Evolutionary conservation across 1,140 invertebrate species (phyloP).

Genomic region (Drosophila grimshawi): DNA sequence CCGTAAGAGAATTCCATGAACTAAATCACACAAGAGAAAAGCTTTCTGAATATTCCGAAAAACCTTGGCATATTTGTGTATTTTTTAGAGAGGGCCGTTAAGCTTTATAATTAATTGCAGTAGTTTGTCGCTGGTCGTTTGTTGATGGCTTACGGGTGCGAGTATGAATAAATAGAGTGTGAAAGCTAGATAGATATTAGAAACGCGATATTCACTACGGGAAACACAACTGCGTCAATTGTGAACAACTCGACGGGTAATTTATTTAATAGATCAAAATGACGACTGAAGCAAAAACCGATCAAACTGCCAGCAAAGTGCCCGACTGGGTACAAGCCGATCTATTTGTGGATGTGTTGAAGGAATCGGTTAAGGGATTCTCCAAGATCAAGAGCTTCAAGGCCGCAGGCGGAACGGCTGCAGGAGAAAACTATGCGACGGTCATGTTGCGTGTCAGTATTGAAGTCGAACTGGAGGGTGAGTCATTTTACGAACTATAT

Average conservation of each 20-base stretch:
- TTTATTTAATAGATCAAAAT: conserved; percentile 19
- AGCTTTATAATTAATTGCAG: conserved; percentile 5
- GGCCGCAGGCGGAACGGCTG: conserved; percentile 43
- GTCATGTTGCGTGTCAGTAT: conserved; percentile 59
- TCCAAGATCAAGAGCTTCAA: conserved; percentile 58
- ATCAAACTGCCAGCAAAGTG: conserved; percentile 20
- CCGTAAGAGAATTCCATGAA: not conserved
- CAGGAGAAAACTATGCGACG: conserved; percentile 70
- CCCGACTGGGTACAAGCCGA: conserved; percentile 61
- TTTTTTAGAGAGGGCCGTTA: conserved; percentile 3
- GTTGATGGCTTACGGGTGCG: not conserved
- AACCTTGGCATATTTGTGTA: not conserved
- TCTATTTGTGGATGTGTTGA: conserved; percentile 56
- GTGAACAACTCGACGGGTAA: not conserved
- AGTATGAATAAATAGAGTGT: conserved; percentile 12
- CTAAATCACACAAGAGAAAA: not conserved
- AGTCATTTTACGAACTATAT: not conserved
- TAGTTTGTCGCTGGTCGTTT: conserved; percentile 1
- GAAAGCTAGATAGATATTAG: conserved; percentile 12
- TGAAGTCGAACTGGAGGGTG: conserved; percentile 62
- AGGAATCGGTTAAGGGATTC: conserved; percentile 52
- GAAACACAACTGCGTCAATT: conserved; percentile 1
- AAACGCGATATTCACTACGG: not conserved
- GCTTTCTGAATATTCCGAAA: conserved; percentile 3
- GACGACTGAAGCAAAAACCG: conserved; percentile 8